phyloP scores from a whole-genome alignment of 2,113 vertebrate species.

The Amphiprion ocellaris region DNA sequence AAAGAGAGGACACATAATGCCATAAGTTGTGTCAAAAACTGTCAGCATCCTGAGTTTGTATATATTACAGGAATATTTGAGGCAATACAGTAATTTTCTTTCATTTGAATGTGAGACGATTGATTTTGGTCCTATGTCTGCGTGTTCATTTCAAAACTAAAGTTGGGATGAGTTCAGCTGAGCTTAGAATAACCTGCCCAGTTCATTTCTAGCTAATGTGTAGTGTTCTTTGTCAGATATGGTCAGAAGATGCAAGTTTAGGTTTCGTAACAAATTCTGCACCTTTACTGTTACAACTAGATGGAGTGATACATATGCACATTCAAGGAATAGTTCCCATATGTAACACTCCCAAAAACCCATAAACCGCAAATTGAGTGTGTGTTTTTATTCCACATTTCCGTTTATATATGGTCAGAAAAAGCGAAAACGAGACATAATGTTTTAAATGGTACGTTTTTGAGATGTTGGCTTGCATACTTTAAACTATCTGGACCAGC shows the following conservation, averaged over 20 bases:
- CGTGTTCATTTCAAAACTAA: not conserved
- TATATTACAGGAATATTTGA: not conserved
- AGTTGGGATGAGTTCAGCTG: slow-evolving; percentile 1
- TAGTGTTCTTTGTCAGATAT: too few relatives aligned
- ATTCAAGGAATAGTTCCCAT: not conserved
- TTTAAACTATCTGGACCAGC: too few relatives aligned
- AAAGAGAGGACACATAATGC: not conserved
- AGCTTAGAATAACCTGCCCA: not conserved
- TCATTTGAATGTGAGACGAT: not conserved
- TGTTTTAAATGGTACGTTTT: too few relatives aligned
- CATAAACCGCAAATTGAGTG: not conserved
- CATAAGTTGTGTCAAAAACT: not conserved
- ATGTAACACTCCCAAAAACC: slow-evolving; percentile 1
- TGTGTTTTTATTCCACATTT: not conserved
- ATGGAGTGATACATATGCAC: not conserved
- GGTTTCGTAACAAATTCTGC: too few relatives aligned
- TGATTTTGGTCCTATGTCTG: not conserved
- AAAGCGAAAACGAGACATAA: too few relatives aligned
- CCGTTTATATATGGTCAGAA: not conserved
- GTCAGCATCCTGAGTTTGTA: not conserved
- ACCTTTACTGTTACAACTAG: not conserved
- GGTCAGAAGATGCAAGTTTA: too few relatives aligned
- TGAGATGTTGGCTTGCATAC: too few relatives aligned
- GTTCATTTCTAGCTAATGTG: not conserved
- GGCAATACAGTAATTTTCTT: too few relatives aligned